Evolutionary conservation across 2,797 vertebrate genomes (phyloP).

Genomic region (Sebastolobus altivelis): DNA sequence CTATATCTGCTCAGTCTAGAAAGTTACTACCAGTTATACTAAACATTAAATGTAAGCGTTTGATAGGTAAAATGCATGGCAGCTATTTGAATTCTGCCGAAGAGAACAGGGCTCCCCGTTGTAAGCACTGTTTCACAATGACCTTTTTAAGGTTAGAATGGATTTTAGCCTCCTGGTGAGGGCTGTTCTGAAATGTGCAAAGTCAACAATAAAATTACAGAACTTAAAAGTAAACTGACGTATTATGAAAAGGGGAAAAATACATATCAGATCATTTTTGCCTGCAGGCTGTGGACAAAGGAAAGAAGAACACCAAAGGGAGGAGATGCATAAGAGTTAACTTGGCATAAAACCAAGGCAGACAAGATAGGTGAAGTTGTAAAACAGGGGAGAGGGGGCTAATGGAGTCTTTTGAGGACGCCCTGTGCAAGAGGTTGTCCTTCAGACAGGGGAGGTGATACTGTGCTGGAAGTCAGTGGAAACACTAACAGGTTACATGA

Average conservation of each 20-base stretch:
- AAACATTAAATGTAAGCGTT: slow-evolving; percentile 1
- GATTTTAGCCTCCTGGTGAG: slow-evolving; percentile 19
- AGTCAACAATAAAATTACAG: slow-evolving; percentile 10
- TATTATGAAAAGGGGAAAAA: slow-evolving; percentile 10
- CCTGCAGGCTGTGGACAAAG: slow-evolving; percentile 22
- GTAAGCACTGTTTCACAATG: slow-evolving; percentile 14
- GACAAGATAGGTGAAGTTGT: slow-evolving; percentile 3
- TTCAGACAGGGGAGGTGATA: slow-evolving; percentile 34
- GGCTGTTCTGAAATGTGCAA: slow-evolving; percentile 20
- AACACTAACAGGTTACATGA: slow-evolving; percentile 22
- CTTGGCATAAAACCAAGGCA: slow-evolving; percentile 14
- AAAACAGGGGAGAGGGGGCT: not conserved
- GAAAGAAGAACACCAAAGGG: not conserved
- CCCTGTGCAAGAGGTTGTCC: slow-evolving; percentile 19
- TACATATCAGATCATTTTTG: slow-evolving; percentile 5
- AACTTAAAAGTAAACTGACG: not conserved
- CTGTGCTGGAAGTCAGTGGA: not conserved
- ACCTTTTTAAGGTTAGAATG: slow-evolving; percentile 17
- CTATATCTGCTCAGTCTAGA: slow-evolving; percentile 7
- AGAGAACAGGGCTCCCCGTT: not conserved
- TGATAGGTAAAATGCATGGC: not conserved
- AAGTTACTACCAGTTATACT: not conserved
- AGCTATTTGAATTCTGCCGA: slow-evolving; percentile 9
- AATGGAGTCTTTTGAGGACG: not conserved
- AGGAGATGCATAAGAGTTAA: not conserved